These are phyloP conservation scores for Pasiphila rectangulata DNA, from an alignment of 2,888 invertebrate genomes.

Conservation along the genomic window DNA sequence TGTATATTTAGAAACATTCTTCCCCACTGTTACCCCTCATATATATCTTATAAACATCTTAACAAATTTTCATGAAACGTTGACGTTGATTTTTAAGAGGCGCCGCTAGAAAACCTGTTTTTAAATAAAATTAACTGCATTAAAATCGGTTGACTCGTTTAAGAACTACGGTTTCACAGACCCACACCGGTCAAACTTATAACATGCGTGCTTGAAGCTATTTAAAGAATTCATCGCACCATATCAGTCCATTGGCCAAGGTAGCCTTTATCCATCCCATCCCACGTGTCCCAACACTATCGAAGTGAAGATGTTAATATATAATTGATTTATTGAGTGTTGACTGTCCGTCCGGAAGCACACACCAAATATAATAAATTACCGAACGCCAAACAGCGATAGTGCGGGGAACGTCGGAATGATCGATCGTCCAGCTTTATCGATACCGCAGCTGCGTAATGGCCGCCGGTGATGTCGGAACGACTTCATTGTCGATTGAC, in stretches of 20 bases:
- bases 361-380: slow-evolving; percentile 71
- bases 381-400: slow-evolving; percentile 54
- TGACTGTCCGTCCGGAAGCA: slow-evolving; percentile 72
- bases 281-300: slow-evolving; percentile 42
- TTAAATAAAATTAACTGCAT: no score
- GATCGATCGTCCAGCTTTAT: slow-evolving; percentile 60
- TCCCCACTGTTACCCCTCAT: no score
- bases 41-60: no score
- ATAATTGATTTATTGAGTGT: slow-evolving; percentile 77
- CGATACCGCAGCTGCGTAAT: slow-evolving; percentile 57
- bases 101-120: no score
- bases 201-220: neutral
- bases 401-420: slow-evolving; percentile 48
- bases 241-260: slow-evolving; percentile 11
- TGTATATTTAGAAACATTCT: no score
- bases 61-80: no score
- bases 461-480: slow-evolving; percentile 50
- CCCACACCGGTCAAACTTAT: no score
- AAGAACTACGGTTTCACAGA: no score
- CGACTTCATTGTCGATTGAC: slow-evolving; percentile 52
- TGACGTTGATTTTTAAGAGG: no score
- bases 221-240: no score
- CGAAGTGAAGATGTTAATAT: slow-evolving; percentile 57
- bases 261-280: slow-evolving; percentile 10
- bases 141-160: no score